A percentile compares a stretch with the other conserved stretches of the same genome.
Conservation (phyloP, 2,113 vertebrate species). For the Hippoglossus stenolepis region DNA sequence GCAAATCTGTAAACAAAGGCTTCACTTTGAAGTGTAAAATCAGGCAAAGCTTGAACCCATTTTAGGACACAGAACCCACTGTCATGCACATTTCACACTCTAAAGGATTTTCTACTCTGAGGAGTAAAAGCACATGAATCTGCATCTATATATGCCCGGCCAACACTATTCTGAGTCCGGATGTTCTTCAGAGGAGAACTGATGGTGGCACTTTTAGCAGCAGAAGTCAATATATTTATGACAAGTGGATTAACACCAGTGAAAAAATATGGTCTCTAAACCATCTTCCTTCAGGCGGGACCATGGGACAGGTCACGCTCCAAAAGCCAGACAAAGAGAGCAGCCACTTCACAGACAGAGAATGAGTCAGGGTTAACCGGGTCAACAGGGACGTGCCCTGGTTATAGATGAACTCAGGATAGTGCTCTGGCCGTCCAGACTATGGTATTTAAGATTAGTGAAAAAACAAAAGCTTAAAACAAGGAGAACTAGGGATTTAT, state of each 20-base stretch:
- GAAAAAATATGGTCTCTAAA: slow-evolving; percentile 9
- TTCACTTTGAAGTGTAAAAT: not conserved
- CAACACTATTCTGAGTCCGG: slow-evolving; percentile 45
- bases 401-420: slow-evolving; percentile 7
- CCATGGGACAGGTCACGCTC: slow-evolving; percentile 4
- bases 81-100: slow-evolving; percentile 3
- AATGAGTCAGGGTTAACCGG: not conserved
- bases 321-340: slow-evolving; percentile 1
- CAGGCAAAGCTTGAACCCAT: not conserved
- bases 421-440: not conserved
- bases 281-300: not conserved
- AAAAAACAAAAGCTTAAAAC: not conserved
- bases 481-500: not conserved
- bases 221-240: slow-evolving; percentile 51
- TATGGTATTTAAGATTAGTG: not conserved
- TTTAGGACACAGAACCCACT: not conserved
- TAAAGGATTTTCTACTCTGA: not conserved
- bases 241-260: slow-evolving; percentile 13
- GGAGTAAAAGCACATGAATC: not conserved
- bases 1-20: slow-evolving; percentile 1
- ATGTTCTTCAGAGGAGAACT: slow-evolving; percentile 64
- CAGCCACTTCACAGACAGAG: not conserved
- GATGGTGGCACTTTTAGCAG: slow-evolving; percentile 64
- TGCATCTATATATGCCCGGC: not conserved
- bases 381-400: slow-evolving; percentile 3